A percentile compares a stretch with the other conserved stretches of the same genome.
These are phyloP conservation scores for Steinernema feltiae DNA, from an alignment of 1,140 invertebrate species.

Conservation along the genomic window DNA sequence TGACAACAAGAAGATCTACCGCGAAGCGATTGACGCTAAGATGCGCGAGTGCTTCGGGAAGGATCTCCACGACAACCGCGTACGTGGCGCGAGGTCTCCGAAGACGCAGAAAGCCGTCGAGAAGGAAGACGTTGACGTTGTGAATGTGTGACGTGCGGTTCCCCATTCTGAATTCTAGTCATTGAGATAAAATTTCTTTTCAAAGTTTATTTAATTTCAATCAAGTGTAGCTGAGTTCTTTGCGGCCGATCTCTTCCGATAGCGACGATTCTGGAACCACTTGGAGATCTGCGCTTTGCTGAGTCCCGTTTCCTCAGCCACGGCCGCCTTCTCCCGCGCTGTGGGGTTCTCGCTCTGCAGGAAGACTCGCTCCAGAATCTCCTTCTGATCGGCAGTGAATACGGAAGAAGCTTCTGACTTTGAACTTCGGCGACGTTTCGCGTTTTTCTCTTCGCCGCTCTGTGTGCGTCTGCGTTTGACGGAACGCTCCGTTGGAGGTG, in stretches of 20 bases:
- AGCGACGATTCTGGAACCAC: not conserved
- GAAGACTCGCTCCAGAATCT: not conserved
- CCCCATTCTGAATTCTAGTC: not conserved
- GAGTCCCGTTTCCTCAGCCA: not conserved
- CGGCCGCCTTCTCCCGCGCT: not conserved
- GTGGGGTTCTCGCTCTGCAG: not conserved
- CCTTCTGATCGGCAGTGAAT: not conserved
- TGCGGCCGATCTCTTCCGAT: not conserved
- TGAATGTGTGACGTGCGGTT: not conserved
- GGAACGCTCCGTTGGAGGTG: too few relatives aligned
- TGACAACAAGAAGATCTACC: not conserved
- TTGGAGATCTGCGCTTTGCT: not conserved
- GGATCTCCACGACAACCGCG: not conserved
- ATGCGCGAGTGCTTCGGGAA: constrained; percentile 7
- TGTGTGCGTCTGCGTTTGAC: too few relatives aligned
- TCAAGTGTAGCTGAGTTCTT: too few relatives aligned
- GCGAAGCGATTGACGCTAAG: not conserved
- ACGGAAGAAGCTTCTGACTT: too few relatives aligned
- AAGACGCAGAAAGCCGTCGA: not conserved
- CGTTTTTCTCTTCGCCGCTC: too few relatives aligned
- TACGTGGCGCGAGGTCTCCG: not conserved
- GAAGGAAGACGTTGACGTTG: not conserved
- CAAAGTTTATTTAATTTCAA: too few relatives aligned
- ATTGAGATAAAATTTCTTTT: too few relatives aligned
- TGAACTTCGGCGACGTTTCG: too few relatives aligned